Conservation (phyloP, 2,888 invertebrate species). For the Rotaria magnacalcarata region DNA sequence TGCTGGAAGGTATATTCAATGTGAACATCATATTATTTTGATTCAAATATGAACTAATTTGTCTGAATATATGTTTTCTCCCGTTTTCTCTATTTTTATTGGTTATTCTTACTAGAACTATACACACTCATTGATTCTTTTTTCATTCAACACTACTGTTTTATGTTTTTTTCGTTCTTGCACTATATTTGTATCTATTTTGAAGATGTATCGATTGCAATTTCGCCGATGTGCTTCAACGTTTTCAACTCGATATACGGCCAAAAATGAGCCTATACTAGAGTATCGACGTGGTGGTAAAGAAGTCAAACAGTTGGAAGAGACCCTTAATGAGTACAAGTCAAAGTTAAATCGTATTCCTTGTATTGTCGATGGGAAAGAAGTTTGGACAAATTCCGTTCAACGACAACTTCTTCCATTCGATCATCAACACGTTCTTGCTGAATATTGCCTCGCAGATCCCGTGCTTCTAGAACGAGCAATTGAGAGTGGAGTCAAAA, state of each 20-base stretch:
- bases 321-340: conserved; percentile 67
- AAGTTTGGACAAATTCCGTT: conserved; percentile 71
- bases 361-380: conserved; percentile 88
- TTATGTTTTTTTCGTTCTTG: no score
- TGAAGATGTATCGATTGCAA: background rate
- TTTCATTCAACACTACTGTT: no score
- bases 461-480: conserved; percentile 76
- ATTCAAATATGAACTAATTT: no score
- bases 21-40: no score
- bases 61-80: no score
- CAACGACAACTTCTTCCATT: conserved; percentile 81
- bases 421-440: conserved; percentile 78
- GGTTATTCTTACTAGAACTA: no score
- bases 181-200: background rate
- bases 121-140: no score
- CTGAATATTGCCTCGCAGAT: conserved; percentile 85
- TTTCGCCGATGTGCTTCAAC: background rate
- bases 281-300: conserved; percentile 74
- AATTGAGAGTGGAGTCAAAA: conserved; percentile 72
- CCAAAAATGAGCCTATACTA: conserved; percentile 61
- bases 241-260: conserved; percentile 49
- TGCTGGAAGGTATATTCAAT: no score
- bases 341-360: conserved; percentile 64
- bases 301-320: conserved; percentile 72
- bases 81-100: no score